Base-by-base conservation (phyloP, 92 coral and sea anemone species). In the Hydrozoanthus gracilis region DNA sequence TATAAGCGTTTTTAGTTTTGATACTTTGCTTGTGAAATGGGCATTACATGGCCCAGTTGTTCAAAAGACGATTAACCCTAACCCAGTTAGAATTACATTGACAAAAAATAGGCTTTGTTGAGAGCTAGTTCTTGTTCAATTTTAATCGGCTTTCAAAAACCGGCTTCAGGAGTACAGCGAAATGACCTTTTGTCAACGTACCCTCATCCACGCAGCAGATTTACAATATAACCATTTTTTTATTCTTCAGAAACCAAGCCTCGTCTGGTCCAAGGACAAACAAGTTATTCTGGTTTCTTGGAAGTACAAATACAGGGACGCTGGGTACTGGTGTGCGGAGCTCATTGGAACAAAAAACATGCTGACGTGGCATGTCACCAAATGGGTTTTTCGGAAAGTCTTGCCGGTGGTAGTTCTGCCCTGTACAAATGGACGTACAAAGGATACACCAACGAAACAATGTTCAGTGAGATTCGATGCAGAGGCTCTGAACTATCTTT, bases 331-430 rank as follows among this genome's bases (percentile, higher is more conserved):
- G 51, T 77, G 12, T 55, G 82, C 27, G 82, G 20, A 7, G 5
- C 3, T 2, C 12, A 0, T 12, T 54, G 69, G 82, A 54, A 13
- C 51, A 51, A 52, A 62, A 55, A 39, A 13, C 7, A 56, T 0
- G 82, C 82, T 6, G 82, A 77, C 17, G 82, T 77, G 82, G 82
- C 66, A 49, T 77, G 82, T 47, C 51, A 68, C 10, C 82, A 77
- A 17, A 56, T 77, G 82, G 82, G 82, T 8, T 56, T 56, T 27
- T 20, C 20, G 7, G 68, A 51, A 8, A 54, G 82, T 44, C 82
- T 77, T 13, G 69, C 82, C 39, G 68, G 52, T 27, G 82, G 51
- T 3, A 8, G 8, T 3, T 15, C 67, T 39, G 54, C 27, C 18
- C 12, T 4, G 6, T 77, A 20, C 1, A 48, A 60, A 39, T 77